phyloP scores from a whole-genome alignment of 2,113 vertebrate species.

The Lipotes vexillifer region DNA sequence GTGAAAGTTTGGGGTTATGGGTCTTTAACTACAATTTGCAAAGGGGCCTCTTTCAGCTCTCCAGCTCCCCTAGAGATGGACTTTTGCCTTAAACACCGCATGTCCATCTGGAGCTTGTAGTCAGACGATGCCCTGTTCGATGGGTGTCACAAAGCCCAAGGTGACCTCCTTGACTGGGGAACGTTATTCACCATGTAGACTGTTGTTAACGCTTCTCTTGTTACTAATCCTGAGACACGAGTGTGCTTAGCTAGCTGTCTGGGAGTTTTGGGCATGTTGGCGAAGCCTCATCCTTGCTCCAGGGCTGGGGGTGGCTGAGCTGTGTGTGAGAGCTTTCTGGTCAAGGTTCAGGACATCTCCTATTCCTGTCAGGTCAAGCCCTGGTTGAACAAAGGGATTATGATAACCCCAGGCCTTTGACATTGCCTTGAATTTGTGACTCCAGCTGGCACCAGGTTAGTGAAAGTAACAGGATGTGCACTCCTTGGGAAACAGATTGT shows the following conservation, averaged over 20 bases:
- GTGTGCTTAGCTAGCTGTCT: not conserved
- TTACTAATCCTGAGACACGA: accelerated
- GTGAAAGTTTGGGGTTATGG: not conserved
- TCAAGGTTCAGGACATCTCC: not conserved
- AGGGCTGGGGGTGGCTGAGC: not conserved
- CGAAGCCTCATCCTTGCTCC: not conserved
- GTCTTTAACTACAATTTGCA: not conserved
- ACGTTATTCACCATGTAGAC: not conserved
- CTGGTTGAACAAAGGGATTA: not conserved
- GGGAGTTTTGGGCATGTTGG: not conserved
- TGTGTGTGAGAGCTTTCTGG: not conserved
- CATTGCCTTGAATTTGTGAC: not conserved
- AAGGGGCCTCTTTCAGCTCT: not conserved
- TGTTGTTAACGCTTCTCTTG: accelerated
- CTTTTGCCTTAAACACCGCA: not conserved
- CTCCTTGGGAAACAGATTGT: not conserved
- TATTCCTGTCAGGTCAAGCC: not conserved
- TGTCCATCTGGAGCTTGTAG: not conserved
- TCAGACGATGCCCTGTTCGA: accelerated
- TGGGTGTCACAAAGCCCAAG: not conserved
- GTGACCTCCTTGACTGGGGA: not conserved
- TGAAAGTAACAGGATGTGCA: not conserved
- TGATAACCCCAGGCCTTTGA: not conserved
- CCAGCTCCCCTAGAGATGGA: not conserved
- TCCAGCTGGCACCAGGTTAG: too few species aligned